Percentiles rank a stretch among this genome's conserved stretches.
phyloP scores from a whole-genome alignment of 1,140 invertebrate genomes.

The Cylas formicarius region DNA sequence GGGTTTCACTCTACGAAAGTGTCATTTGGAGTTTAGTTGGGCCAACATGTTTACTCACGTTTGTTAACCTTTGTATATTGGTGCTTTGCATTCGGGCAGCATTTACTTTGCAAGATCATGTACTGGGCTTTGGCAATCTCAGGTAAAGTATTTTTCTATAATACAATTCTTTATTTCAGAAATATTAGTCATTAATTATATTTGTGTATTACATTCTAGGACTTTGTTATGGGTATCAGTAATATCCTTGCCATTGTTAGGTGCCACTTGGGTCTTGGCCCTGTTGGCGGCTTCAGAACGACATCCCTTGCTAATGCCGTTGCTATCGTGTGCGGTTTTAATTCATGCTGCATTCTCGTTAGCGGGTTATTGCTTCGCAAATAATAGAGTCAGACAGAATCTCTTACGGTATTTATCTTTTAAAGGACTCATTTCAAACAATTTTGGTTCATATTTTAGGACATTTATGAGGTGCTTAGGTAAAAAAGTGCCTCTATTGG shows the following conservation, averaged over 20 bases:
- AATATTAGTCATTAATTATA: background rate
- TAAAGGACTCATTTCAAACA: background rate
- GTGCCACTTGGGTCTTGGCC: conserved; percentile 72
- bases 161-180: background rate
- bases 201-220: conserved; percentile 46
- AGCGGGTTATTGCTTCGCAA: conserved; percentile 77
- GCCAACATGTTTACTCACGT: conserved; percentile 68
- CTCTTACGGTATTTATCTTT: conserved; percentile 44
- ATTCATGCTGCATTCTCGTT: conserved; percentile 70
- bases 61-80: conserved; percentile 72
- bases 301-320: conserved; percentile 60
- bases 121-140: conserved; percentile 83
- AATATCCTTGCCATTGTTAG: conserved; percentile 67
- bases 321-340: conserved; percentile 62
- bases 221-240: conserved; percentile 79
- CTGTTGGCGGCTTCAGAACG: conserved; percentile 74
- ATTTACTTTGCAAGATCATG: conserved; percentile 83
- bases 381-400: conserved; percentile 66
- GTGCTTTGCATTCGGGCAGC: conserved; percentile 82
- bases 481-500: conserved; percentile 73
- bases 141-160: conserved; percentile 46
- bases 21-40: conserved; percentile 88
- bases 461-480: conserved; percentile 67
- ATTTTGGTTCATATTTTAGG: conserved; percentile 29
- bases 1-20: conserved; percentile 87